A percentile compares a stretch with the other conserved stretches of the same genome.
Conservation (phyloP, 1,140 invertebrate species). For the Drosophila neocordata region DNA sequence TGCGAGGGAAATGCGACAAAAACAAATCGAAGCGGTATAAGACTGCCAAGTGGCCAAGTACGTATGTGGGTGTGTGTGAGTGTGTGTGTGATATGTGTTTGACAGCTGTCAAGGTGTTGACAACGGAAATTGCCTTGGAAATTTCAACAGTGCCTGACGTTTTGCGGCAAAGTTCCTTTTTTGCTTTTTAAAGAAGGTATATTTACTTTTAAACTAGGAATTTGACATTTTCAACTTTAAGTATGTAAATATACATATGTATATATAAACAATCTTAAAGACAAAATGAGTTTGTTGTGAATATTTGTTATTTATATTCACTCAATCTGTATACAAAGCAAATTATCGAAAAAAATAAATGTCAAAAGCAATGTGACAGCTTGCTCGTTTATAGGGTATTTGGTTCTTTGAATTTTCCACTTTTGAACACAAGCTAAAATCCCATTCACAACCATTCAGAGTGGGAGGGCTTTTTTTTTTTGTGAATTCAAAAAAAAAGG, state of each 20-base stretch:
- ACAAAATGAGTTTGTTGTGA: too few relatives aligned
- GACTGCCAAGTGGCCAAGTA: slow-evolving; percentile 40
- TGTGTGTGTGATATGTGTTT: slow-evolving; percentile 48
- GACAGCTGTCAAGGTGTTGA: slow-evolving; percentile 78
- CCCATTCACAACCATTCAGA: too few relatives aligned
- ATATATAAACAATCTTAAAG: too few relatives aligned
- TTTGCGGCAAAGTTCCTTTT: slow-evolving; percentile 16
- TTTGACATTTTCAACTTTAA: neutral
- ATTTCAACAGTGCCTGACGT: slow-evolving; percentile 70
- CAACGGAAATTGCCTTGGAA: slow-evolving; percentile 77
- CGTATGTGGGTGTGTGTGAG: slow-evolving; percentile 22
- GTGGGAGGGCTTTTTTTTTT: neutral
- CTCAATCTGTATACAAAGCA: too few relatives aligned
- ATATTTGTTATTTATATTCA: too few relatives aligned
- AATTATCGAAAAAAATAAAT: too few relatives aligned
- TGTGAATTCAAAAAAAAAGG: neutral
- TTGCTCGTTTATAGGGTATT: too few relatives aligned
- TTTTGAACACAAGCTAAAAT: neutral
- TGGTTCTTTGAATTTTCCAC: too few relatives aligned
- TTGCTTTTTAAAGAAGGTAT: neutral
- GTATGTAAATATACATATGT: neutral
- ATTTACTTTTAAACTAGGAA: neutral
- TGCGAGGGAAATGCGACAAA: slow-evolving; percentile 10
- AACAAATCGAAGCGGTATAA: slow-evolving; percentile 27
- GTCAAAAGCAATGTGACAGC: too few relatives aligned